These are phyloP conservation scores for Scrobipalpa atriplicella DNA, from an alignment of 2,888 invertebrate genomes.

Conservation along the genomic window DNA sequence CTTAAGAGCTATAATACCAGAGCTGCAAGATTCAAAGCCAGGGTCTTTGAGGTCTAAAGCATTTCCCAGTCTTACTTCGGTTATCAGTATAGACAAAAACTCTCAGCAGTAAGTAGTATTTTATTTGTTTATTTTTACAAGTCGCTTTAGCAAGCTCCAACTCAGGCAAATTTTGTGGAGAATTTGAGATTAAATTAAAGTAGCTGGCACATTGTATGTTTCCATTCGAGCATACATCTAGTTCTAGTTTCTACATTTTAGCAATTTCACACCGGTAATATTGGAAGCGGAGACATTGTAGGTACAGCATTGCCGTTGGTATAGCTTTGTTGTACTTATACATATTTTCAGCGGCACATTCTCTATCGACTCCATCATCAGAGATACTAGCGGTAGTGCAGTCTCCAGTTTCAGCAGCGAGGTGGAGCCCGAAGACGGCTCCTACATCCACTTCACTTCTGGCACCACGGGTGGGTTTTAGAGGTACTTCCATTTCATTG, in stretches of 20 bases:
- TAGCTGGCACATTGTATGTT: too few relatives aligned
- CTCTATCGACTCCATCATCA: conserved; percentile 52
- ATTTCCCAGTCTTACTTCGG: conserved; percentile 78
- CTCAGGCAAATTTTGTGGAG: too few relatives aligned
- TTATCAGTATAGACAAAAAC: conserved; percentile 82
- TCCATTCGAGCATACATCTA: too few relatives aligned
- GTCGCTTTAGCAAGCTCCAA: too few relatives aligned
- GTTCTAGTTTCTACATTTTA: too few relatives aligned
- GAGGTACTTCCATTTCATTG: conserved; percentile 18
- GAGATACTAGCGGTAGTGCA: conserved; percentile 48
- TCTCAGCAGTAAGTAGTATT: conserved; percentile 73
- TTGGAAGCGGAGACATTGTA: too few relatives aligned
- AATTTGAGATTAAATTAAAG: too few relatives aligned
- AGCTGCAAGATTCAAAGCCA: conserved; percentile 69
- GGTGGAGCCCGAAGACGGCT: conserved; percentile 87
- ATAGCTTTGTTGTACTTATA: background rate
- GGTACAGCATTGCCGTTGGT: background rate
- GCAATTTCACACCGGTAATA: too few relatives aligned
- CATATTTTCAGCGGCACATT: conserved; percentile 59
- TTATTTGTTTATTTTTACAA: too few relatives aligned
- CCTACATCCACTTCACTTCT: conserved; percentile 93
- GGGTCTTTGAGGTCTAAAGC: conserved; percentile 71
- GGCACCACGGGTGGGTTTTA: conserved; percentile 72
- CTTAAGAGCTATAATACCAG: conserved; percentile 83
- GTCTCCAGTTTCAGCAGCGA: conserved; percentile 71